A percentile compares a stretch with the other conserved stretches of the same genome.
Evolutionary conservation across 1,140 invertebrate species (phyloP).

Genomic region (Andrena cerasifolii): DNA sequence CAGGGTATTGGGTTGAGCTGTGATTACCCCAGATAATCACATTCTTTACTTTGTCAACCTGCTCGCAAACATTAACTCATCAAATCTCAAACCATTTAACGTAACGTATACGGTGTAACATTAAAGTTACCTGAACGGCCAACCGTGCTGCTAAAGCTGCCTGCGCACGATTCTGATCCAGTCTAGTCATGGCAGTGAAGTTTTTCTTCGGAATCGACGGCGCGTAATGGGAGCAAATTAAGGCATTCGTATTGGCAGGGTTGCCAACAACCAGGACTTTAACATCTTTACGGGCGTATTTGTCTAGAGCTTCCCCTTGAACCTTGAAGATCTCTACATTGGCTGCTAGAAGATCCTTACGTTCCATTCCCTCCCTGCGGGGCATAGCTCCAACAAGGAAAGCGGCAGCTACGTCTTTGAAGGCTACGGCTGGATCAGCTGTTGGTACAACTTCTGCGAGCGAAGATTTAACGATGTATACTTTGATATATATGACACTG

Average conservation of each 20-base stretch:
- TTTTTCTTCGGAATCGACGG: slow-evolving; percentile 98
- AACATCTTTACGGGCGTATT: slow-evolving; percentile 96
- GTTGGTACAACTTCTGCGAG: slow-evolving; percentile 91
- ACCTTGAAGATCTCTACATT: slow-evolving; percentile 99
- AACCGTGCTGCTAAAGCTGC: slow-evolving; percentile 90
- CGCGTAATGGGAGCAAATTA: slow-evolving; percentile 98
- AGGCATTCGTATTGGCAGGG: slow-evolving; percentile 99
- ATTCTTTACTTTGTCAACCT: slow-evolving; percentile 91
- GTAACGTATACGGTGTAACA: slow-evolving; percentile 1
- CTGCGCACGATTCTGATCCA: slow-evolving; percentile 98
- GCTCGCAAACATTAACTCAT: slow-evolving; percentile 39
- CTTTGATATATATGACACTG: too few relatives aligned
- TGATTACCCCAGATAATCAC: slow-evolving; percentile 99
- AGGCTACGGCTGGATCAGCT: slow-evolving; percentile 93
- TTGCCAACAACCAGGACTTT: slow-evolving; percentile 99
- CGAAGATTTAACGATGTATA: too few relatives aligned
- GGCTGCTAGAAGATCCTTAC: slow-evolving; percentile 96
- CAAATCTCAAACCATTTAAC: not conserved
- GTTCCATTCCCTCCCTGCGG: slow-evolving; percentile 98
- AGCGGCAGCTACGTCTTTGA: slow-evolving; percentile 98
- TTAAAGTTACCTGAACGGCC: slow-evolving; percentile 78
- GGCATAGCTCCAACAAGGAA: slow-evolving; percentile 99
- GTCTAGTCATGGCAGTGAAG: slow-evolving; percentile 98
- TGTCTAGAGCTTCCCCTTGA: slow-evolving; percentile 95
- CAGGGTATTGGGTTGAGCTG: slow-evolving; percentile 99